Base-by-base conservation (phyloP, 2,888 invertebrate genomes). In the Catocala nupta region DNA sequence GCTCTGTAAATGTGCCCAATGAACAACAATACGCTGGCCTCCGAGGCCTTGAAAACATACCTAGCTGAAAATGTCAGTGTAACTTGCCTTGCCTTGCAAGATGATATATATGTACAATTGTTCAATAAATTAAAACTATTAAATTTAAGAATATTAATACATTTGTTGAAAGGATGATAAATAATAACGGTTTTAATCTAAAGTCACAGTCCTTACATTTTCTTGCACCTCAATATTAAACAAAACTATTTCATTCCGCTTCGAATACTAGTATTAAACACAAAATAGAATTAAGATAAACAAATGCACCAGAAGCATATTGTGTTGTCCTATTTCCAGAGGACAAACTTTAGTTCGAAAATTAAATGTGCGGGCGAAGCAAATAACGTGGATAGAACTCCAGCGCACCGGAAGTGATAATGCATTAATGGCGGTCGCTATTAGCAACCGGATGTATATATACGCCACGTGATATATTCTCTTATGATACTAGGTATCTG, bases 321-420 rank as follows among this genome's bases (percentile, higher is more conserved):
- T 53, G 48, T 66, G 54, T 62, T 62, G 44, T 56, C 7, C 54
- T 67, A 64, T 78, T 78, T 77, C 63, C 66, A 59, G 57, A 59
- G 42, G 51, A 73, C 61, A 63, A 72, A 81, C 64, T 75, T 73
- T 70, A 65, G 75, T 78, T 76, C 47, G 71, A 57, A 63, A 78
- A 80, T 74, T 79, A 81, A 80, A 77, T 77, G 73, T 76, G 74
- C 74, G 68, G 70, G 60, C 59, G 64, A 47, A 57, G 75, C 67
- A 67, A 74, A 73, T 64, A 63, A 59, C 71, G 68, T 69, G 75
- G 61, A 80, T 68, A 71, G 57, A 81, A 81, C 81, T 85, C 77
- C 83, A 85, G 77, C 75, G 75, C 81, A 78, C 81, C 77, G 86
- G 87, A 90, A 88, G 85, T 89, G 90, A 90, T 90, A 89, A 89